Base-by-base conservation (phyloP, 2,888 invertebrate genomes). In the Callimorpha dominula region DNA sequence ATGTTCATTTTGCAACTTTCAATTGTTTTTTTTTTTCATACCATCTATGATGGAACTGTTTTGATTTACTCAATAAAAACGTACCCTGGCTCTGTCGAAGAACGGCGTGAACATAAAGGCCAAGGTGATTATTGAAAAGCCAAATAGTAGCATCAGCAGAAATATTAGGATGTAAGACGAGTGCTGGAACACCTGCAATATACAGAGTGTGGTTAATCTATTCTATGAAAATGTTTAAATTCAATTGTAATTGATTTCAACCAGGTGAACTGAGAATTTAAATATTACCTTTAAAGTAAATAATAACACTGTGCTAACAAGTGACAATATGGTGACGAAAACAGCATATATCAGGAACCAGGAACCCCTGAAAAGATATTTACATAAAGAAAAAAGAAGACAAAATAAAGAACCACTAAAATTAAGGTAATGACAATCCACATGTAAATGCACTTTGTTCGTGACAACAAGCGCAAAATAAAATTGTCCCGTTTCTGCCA, bases 41-140 rank as follows among this genome's bases (percentile, higher is more conserved):
- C 57, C 7, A 5, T 3, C 1, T 49, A 8, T 49, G 12, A n/a
- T 6, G 5, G 5, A 52, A 52, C n/a, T 8, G 7, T n/a, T 57
- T 20, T 20, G 4, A 54, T 20, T 12, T 20, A 6, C 8, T 8
- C 43, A 8, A 7, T 4, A 42, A 67, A 42, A 7, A 17, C 96
- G 96, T 92, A 98, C 98, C 91, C 97, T 96, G 65, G 98, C 97
- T 88, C 97, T 98, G 86, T 98, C 98, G 91, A 98, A 98, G 93
- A 98, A 98, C 0, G 98, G 98, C 0, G 98, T 98, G 76, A 98
- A 95, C 97, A 98, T 97, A 87, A 98, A 98, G 65, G 97, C 97
- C 81, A 98, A 97, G 90, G 98, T 97, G 82, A 98, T 98, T 70
- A 98, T 97, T 8, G 98, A 97, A 80, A 98, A 96, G 31, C 98